Evolutionary conservation across 92 coral and sea anemone genomes (phyloP).

Genomic region (Epizoanthus rinbou): DNA sequence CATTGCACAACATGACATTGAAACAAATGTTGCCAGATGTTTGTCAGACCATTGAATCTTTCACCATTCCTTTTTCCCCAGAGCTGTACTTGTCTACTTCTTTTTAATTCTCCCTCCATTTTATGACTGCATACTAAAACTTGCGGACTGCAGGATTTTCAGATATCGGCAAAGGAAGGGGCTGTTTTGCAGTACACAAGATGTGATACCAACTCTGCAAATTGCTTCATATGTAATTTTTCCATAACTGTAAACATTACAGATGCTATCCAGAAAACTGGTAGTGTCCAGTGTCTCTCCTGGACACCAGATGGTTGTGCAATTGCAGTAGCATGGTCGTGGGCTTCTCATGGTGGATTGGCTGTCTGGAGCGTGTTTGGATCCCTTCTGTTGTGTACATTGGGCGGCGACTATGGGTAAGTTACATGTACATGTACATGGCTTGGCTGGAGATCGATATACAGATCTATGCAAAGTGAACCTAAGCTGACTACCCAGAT

Average conservation of each 20-base stretch:
- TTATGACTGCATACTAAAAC: no score
- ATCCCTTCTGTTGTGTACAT: conserved; percentile 89
- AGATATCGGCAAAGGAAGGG: no score
- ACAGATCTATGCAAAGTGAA: no score
- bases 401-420: conserved; percentile 96
- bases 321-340: conserved; percentile 97
- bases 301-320: conserved; percentile 99
- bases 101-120: no score
- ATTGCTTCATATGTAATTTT: neutral
- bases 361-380: conserved; percentile 99
- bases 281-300: conserved; percentile 90
- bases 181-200: neutral
- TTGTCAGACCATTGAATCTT: no score
- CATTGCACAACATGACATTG: no score
- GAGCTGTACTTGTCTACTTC: no score
- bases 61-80: no score
- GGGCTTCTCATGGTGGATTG: conserved; percentile 94
- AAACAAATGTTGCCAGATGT: no score
- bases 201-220: neutral
- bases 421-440: neutral
- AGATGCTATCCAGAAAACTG: conserved; percentile 91
- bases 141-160: no score
- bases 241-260: conserved; percentile 13
- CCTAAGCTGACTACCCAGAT: no score
- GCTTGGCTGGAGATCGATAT: no score